These are phyloP conservation scores for Dunckerocampus dactyliophorus DNA, from an alignment of 2,113 vertebrate species.

Conservation along the genomic window DNA sequence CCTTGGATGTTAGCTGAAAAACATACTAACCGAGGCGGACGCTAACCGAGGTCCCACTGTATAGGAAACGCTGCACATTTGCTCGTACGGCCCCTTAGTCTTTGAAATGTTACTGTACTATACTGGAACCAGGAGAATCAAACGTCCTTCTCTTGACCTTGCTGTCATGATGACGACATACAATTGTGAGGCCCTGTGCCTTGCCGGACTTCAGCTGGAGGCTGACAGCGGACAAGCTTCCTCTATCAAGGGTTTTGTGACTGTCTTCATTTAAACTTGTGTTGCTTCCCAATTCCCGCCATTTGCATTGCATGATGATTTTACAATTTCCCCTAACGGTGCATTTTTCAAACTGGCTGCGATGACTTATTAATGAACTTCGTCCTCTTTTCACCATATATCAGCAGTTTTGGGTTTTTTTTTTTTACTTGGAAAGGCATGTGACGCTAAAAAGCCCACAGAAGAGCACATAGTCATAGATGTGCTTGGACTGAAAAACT, in stretches of 20 bases:
- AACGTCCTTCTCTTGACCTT: too few species aligned
- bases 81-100: too few species aligned
- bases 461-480: not conserved
- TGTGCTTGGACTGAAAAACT: slow-evolving; percentile 1
- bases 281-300: not conserved
- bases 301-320: not conserved
- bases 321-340: slow-evolving; percentile 43
- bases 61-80: too few species aligned
- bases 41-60: too few species aligned
- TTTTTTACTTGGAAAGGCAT: slow-evolving; percentile 24
- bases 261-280: not conserved
- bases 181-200: not conserved
- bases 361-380: slow-evolving; percentile 53
- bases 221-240: not conserved
- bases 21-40: too few species aligned
- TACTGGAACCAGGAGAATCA: not conserved
- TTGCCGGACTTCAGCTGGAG: not conserved
- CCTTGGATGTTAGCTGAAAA: too few species aligned
- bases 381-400: slow-evolving; percentile 2
- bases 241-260: too few species aligned
- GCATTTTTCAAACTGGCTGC: slow-evolving; percentile 27
- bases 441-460: slow-evolving; percentile 20
- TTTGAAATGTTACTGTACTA: too few species aligned
- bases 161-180: not conserved
- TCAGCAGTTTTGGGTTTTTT: slow-evolving; percentile 61